Base-by-base conservation (phyloP, 2,888 invertebrate species). In the Petrophora chlorosata region DNA sequence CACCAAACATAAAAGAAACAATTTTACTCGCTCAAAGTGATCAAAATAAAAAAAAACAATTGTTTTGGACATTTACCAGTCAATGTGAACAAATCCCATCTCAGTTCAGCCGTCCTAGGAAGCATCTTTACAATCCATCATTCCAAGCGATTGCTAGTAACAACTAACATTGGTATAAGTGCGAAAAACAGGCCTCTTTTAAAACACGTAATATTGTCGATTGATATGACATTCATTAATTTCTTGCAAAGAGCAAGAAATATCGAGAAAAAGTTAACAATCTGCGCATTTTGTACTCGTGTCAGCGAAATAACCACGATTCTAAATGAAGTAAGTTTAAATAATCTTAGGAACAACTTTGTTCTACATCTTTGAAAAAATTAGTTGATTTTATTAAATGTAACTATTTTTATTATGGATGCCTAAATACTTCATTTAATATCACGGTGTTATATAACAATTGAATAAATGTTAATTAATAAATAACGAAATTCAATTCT, bases 151-250 rank as follows among this genome's bases (percentile, higher is more conserved):
- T 29, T 56, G 34, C 45, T 26, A 33, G 59, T 67, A 72, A 72
- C 70, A 71, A 73, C 56, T 56, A 76, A 76, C 75, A 70, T 62
- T 70, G 58, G 67, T 69, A 74, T 67, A 73, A 58, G 68, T 70
- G 68, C 60, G 56, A 59, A 53, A 36, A 15, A 58, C 53, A 28
- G 54, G 67, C 57, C 48, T 59, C 17, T 32, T 43, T 49, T 45
- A 54, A 56, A 45, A 52, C 50, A 48, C 47, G 50, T 62, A 48
- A 67, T 75, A 73, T 74, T 76, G 74, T 76, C 73, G 38, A 40
- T 52, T 73, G 69, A 74, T 73, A 74, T 75, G 70, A 68, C 23
- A 29, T 23, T 7, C 4, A 32, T 32, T 5, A 22, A 30, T 29
- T 35, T 23, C 9, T 2, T 9, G 10, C 9, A 30, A 19, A 2